Base-by-base conservation (phyloP, 2,113 vertebrate genomes). In the Copsychus sechellarum region DNA sequence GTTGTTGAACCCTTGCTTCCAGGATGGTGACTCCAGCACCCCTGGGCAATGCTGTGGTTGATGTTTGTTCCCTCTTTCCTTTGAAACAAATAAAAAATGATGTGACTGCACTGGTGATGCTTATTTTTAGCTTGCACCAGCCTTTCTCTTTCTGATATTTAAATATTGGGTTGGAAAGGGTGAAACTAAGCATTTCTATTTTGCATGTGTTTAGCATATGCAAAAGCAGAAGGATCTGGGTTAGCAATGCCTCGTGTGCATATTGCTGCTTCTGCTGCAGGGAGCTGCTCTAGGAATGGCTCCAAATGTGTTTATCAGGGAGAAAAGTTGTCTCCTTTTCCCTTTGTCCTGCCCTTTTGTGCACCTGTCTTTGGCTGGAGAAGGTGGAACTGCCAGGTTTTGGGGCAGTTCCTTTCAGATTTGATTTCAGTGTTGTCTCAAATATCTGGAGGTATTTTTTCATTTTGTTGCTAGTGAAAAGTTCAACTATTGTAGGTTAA, bases 141-240 rank as follows among this genome's bases (percentile, higher is more conserved):
- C 33, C 16, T 64, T 82, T 87, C 76, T 42, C 47, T 43, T 90
- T 53, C 51, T 80, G 7, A 47, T 85, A 47, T 58, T 83, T 86
- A 73, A 81, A 23, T 86, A 62, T 25, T 90, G 66, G 54, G 51
- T 82, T 94, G 67, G 50, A 62, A 90, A 56, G 85, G 60, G 47
- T 88, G 34, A 66, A 86, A 56, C 54, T 15, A 58, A 85, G 50
- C 43, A 11, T 76, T 69, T 93, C 12, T 62, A 47, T 81, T 78
- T 69, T 64, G n/a, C n/a, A 3, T 47, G 71, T 78, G 47, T 87
- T 92, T 81, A 81, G 69, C 58, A 50, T 69, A 77, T 72, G 42
- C 88, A 92, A 42, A 88, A 80, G 2, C 42, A 54, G 91, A 95
- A 90, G 62, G 74, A 71, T 93, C 85, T 86, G 88, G 85, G 56